A percentile compares a stretch with the other conserved stretches of the same genome.
These are phyloP conservation scores for Sturnira hondurensis DNA, from an alignment of 2,113 vertebrate species.

Conservation along the genomic window DNA sequence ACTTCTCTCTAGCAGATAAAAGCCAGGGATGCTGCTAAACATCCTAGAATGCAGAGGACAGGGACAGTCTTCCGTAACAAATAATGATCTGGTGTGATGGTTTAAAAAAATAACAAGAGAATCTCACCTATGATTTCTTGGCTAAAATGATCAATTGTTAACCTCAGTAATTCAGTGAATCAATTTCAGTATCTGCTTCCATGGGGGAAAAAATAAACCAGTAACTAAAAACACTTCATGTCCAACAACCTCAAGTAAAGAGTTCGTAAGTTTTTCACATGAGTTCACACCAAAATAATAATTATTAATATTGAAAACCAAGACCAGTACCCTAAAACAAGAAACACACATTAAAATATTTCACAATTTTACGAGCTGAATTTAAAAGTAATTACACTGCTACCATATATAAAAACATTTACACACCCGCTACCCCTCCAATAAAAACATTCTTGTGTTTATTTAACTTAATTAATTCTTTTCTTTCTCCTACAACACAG, in stretches of 20 bases:
- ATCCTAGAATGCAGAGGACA: neutral
- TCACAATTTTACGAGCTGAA: neutral
- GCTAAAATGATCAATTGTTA: neutral
- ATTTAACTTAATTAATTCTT: neutral
- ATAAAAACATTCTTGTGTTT: neutral
- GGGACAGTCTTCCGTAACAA: neutral
- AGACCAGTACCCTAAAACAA: neutral
- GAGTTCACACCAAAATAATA: neutral
- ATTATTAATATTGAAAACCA: neutral
- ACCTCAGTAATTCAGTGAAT: neutral
- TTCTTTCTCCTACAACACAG: neutral
- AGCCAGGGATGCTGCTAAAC: neutral
- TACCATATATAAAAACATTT: neutral
- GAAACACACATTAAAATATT: neutral
- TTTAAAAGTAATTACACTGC: neutral
- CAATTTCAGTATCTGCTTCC: neutral
- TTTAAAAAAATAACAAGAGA: neutral
- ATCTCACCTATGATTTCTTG: neutral
- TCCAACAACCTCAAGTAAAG: neutral
- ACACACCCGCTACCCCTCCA: too few species aligned
- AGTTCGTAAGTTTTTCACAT: neutral
- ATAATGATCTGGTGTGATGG: neutral
- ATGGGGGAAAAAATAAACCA: neutral
- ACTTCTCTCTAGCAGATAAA: neutral
- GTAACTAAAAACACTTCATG: neutral